Base-by-base conservation (phyloP, 2,113 vertebrate genomes). In the Brienomyrus longianalis region DNA sequence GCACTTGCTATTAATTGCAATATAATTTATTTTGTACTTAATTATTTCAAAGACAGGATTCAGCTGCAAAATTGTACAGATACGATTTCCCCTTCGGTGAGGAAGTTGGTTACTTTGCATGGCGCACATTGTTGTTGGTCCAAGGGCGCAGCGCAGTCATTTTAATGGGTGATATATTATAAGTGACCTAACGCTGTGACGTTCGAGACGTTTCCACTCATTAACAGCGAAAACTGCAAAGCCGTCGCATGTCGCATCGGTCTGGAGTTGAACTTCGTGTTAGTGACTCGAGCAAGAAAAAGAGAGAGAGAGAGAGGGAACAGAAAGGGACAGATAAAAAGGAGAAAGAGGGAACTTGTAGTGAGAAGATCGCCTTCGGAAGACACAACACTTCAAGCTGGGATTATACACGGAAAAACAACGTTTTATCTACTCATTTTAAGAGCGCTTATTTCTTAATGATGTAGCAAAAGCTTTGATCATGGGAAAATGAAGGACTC, bases 201-300 rank as follows among this genome's bases (percentile, higher is more conserved):
- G 23, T 5, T 87, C 27, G 59, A 74, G 86, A 45, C 48, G 47
- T 90, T 52, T 50, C 84, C 39, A 74, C 47, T 23, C 62, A 31
- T 51, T 74, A 50, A 43, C 51, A 45, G 45, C 15, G 8, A 89
- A 70, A 31, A 6, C 27, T 35, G 31, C 56, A 23, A 43, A 43
- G 19, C 93, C 94, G 94, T 84, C 90, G 83, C 83, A 66, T 88
- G 43, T 43, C 11, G 89, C 83, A 35, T 43, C 77, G 91, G 90
- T 91, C 92, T 39, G 91, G 52, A 92, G 87, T n/a, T 95, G 94
- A 94, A 95, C 95, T 95, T 95, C 94, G 93, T 90, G 90, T 94
- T 89, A 59, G 90, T 93, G 93, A 93, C 94, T 93, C 52, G 48
- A 88, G 15, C 74, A 39, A 43, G 74, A 43, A 8, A 6, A 35